Evolutionary conservation across 92 coral and sea anemone genomes (phyloP).

Genomic region (Plumapathes pennacea): DNA sequence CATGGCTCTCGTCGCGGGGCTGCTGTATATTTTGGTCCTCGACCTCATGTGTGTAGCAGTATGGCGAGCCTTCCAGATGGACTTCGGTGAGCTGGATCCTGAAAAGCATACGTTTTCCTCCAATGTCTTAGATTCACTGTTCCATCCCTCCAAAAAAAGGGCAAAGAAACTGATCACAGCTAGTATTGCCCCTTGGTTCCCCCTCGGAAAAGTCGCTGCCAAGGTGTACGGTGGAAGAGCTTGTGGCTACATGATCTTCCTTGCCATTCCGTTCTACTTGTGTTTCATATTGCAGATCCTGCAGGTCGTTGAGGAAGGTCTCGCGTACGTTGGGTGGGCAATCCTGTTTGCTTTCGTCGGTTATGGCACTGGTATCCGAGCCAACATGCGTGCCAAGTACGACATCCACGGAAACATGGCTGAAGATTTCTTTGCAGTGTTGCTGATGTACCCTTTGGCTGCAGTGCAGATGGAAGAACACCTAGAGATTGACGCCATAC

Average conservation of each 20-base stretch:
- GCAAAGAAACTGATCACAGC: constrained; percentile 30
- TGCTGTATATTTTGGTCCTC: constrained; percentile 68
- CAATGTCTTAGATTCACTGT: constrained; percentile 52
- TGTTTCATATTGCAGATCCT: constrained; percentile 37
- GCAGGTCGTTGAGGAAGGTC: constrained; percentile 50
- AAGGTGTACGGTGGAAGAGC: constrained; percentile 7
- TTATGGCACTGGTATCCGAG: constrained; percentile 66
- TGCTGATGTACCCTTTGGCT: constrained; percentile 72
- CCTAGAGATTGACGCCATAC: too few species aligned
- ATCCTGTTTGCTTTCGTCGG: constrained; percentile 81
- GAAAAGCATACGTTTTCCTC: constrained; percentile 64
- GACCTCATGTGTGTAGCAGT: constrained; percentile 76
- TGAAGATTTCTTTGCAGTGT: constrained; percentile 75
- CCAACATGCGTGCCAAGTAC: constrained; percentile 62
- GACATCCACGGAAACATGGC: constrained; percentile 70
- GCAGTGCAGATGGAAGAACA: constrained; percentile 80
- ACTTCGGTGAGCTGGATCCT: constrained; percentile 73
- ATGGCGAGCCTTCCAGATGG: constrained; percentile 79
- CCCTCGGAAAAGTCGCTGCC: constrained; percentile 60
- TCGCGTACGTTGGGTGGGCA: constrained; percentile 84
- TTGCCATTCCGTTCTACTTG: constrained; percentile 62
- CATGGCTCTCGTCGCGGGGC: constrained; percentile 72
- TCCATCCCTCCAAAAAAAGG: constrained; percentile 24
- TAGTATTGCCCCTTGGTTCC: constrained; percentile 66
- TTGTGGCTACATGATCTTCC: constrained; percentile 49